A percentile compares a stretch with the other conserved stretches of the same genome.
These are phyloP conservation scores for Tamandua tetradactyla DNA, from an alignment of 2,797 vertebrate species.

Conservation along the genomic window DNA sequence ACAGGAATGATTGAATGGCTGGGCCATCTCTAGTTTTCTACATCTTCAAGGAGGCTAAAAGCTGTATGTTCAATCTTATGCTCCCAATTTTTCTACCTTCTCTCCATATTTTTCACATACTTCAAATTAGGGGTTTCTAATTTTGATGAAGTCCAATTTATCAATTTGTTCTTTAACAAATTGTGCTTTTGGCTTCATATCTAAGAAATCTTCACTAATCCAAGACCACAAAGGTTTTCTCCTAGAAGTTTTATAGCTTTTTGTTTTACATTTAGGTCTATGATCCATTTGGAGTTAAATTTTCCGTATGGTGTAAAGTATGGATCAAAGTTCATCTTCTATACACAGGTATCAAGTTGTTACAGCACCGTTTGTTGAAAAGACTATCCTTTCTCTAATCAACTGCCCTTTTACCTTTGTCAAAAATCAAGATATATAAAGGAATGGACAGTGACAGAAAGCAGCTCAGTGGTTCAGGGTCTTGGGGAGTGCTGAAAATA, in stretches of 20 bases:
- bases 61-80: neutral
- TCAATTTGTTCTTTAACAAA: slow-evolving; percentile 10
- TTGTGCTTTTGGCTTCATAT: neutral
- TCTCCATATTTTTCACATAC: slow-evolving; percentile 5
- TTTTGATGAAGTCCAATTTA: slow-evolving; percentile 36
- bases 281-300: neutral
- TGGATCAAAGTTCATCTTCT: neutral
- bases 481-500: neutral
- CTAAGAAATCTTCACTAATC: slow-evolving; percentile 34
- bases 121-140: neutral
- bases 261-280: slow-evolving; percentile 42
- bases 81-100: slow-evolving; percentile 10
- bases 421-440: slow-evolving; percentile 8
- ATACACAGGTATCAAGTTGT: neutral
- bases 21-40: neutral
- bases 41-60: neutral
- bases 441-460: slow-evolving; percentile 8
- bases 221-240: neutral
- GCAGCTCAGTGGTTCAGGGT: neutral
- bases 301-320: neutral
- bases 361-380: neutral
- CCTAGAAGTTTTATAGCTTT: neutral
- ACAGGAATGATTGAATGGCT: neutral
- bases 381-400: neutral
- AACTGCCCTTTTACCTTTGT: slow-evolving; percentile 16